Conservation (phyloP, 2,113 vertebrate species). For the Psettodes erumei region DNA sequence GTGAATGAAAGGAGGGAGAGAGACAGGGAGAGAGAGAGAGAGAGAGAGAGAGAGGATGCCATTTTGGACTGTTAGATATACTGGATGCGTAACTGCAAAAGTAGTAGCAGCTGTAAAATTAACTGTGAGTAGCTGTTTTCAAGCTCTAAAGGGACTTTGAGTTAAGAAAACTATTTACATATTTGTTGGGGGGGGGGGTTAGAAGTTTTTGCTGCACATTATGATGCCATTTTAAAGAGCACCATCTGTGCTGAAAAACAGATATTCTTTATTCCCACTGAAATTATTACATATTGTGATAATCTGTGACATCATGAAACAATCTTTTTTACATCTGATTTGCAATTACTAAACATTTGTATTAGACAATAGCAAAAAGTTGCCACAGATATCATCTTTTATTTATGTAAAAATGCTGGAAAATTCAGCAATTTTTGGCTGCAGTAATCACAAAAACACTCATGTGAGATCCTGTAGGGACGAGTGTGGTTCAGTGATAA, state of each 20-base stretch:
- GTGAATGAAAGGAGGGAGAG: background rate
- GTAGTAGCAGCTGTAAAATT: background rate
- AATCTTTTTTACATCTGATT: constrained; percentile 1
- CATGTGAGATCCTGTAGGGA: background rate
- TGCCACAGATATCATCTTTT: background rate
- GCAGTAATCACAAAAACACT: constrained; percentile 8
- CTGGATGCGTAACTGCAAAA: background rate
- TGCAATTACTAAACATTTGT: background rate
- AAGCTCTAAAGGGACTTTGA: background rate
- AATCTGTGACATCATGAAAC: background rate
- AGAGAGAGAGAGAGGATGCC: background rate
- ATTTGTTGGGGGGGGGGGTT: too few species aligned
- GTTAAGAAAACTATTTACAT: background rate
- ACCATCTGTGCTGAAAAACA: background rate
- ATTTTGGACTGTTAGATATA: constrained; percentile 12
- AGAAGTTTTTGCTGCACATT: background rate
- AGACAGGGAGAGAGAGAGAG: too few species aligned
- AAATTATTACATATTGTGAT: constrained; percentile 16
- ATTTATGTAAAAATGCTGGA: background rate
- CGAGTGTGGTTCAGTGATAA: constrained; percentile 38
- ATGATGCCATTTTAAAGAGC: background rate
- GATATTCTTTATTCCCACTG: background rate
- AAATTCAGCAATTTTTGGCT: background rate
- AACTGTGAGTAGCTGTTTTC: background rate
- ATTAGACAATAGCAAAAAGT: background rate